Conservation (phyloP, 2,888 invertebrate species). For the Campoplex capitator region DNA sequence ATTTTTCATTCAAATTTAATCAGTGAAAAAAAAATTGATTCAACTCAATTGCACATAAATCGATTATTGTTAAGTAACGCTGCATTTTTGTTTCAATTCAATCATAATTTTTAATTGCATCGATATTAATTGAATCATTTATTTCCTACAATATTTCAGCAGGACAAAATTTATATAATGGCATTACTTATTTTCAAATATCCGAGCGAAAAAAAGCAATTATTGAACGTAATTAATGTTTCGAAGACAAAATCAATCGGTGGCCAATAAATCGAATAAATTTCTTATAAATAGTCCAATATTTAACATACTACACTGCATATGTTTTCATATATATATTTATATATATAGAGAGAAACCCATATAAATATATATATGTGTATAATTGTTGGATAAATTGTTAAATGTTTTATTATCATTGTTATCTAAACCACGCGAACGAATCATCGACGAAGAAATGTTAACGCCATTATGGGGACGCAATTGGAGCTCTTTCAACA, state of each 20-base stretch:
- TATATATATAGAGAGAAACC: constrained; percentile 51
- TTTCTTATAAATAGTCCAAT: constrained; percentile 63
- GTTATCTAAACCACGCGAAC: constrained; percentile 73
- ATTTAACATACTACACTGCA: constrained; percentile 59
- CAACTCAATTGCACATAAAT: background rate
- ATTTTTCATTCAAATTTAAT: constrained; percentile 27
- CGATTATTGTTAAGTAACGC: background rate
- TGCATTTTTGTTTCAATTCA: background rate
- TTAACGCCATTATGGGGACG: constrained; percentile 74
- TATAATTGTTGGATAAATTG: constrained; percentile 56
- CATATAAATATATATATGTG: constrained; percentile 53
- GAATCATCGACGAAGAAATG: constrained; percentile 74
- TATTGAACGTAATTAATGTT: constrained; percentile 52
- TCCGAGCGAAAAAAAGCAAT: constrained; percentile 29
- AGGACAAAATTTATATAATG: background rate
- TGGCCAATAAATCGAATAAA: constrained; percentile 54
- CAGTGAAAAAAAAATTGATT: background rate
- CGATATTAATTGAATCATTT: background rate
- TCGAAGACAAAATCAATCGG: background rate
- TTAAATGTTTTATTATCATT: constrained; percentile 66
- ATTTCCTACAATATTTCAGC: background rate
- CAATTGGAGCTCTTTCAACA: constrained; percentile 76
- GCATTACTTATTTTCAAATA: background rate
- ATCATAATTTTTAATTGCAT: background rate
- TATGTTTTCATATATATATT: constrained; percentile 44